Conservation (phyloP, 1,140 invertebrate species). For the Lasioglossum albipes region DNA sequence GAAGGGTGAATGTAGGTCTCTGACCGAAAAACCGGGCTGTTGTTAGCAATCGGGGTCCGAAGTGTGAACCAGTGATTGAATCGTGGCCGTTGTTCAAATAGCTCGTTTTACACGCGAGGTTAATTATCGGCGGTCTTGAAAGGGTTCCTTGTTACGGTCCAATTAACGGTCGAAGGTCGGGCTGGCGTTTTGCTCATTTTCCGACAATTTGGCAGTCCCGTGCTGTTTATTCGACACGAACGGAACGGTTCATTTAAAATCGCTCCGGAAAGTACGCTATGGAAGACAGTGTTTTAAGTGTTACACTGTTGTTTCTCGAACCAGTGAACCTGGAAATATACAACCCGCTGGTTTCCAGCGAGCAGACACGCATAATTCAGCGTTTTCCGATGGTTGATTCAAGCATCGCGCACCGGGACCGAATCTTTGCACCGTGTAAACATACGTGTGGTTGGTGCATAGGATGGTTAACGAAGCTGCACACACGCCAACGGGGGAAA, state of each 20-base stretch:
- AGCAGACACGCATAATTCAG: not conserved
- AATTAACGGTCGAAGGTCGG: slow-evolving; percentile 44
- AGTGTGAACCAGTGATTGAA: not conserved
- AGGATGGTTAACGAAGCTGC: not conserved
- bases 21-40: too few relatives aligned
- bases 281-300: too few relatives aligned
- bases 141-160: slow-evolving; percentile 37
- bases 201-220: not conserved
- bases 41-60: too few relatives aligned
- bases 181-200: not conserved
- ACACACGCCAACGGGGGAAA: not conserved
- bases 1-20: too few relatives aligned
- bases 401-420: not conserved
- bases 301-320: not conserved
- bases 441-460: not conserved
- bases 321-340: not conserved
- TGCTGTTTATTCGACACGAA: not conserved
- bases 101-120: slow-evolving; percentile 13
- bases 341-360: not conserved
- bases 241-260: not conserved
- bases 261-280: not conserved
- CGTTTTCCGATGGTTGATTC: slow-evolving; percentile 2
- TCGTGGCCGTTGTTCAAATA: slow-evolving; percentile 7
- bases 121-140: slow-evolving; percentile 26
- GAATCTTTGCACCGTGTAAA: not conserved